These are phyloP conservation scores for Strigops habroptila DNA, from an alignment of 2,113 vertebrate genomes.

Conservation along the genomic window DNA sequence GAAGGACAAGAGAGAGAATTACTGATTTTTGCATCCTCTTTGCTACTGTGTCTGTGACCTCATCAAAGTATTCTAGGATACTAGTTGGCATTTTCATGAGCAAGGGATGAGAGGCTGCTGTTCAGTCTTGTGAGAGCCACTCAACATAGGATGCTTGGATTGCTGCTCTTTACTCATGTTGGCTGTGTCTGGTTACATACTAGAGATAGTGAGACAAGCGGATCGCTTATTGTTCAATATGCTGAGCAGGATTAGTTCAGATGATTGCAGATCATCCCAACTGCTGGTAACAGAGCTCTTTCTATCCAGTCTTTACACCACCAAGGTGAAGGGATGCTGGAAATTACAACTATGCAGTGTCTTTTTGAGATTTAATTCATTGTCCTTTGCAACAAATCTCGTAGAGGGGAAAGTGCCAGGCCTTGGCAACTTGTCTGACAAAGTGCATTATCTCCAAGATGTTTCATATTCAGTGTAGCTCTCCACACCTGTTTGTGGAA, in stretches of 20 bases:
- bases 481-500: not conserved
- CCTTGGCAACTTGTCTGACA: not conserved
- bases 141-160: not conserved
- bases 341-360: not conserved
- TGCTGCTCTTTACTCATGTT: not conserved
- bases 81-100: not conserved
- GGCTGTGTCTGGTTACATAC: not conserved
- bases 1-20: not conserved
- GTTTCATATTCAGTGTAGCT: not conserved
- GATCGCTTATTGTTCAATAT: not conserved
- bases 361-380: not conserved
- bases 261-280: not conserved
- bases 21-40: not conserved
- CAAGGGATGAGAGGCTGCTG: not conserved
- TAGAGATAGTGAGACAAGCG: not conserved
- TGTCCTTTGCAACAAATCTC: not conserved
- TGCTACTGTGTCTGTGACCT: not conserved
- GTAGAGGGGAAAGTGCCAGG: not conserved
- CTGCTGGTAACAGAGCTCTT: not conserved
- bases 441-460: not conserved
- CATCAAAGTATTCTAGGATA: not conserved
- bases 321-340: not conserved
- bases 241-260: not conserved
- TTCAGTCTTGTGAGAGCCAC: not conserved
- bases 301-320: not conserved